phyloP scores from a whole-genome alignment of 2,113 vertebrate species.

The Eptatretus burgeri region DNA sequence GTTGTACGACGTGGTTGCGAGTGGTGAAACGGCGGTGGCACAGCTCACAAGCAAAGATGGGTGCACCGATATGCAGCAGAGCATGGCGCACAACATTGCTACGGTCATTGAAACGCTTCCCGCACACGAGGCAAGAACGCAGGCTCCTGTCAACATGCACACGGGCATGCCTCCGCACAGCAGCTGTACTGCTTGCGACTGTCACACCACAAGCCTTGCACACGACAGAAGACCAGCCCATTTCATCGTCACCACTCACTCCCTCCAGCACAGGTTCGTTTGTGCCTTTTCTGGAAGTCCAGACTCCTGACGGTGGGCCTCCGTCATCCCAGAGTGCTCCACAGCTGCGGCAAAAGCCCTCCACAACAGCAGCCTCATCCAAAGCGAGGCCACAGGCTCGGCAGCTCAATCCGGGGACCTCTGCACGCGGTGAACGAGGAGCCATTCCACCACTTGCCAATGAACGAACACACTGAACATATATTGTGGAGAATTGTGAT shows the following conservation, averaged over 20 bases:
- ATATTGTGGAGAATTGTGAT: too few species aligned
- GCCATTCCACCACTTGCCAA: too few species aligned
- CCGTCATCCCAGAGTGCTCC: neutral
- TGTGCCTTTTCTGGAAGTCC: neutral
- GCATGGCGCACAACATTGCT: slow-evolving; percentile 35
- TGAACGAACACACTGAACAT: too few species aligned
- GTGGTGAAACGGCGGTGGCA: neutral
- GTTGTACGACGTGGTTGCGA: neutral
- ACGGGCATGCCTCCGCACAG: slow-evolving; percentile 38
- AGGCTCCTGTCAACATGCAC: slow-evolving; percentile 46
- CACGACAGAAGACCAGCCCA: slow-evolving; percentile 10
- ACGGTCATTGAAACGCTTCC: slow-evolving; percentile 51
- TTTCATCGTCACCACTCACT: neutral
- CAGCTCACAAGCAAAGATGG: slow-evolving; percentile 8
- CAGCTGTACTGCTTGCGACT: slow-evolving; percentile 35
- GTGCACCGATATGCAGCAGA: slow-evolving; percentile 36
- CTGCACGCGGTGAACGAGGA: too few species aligned
- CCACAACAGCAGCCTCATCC: neutral
- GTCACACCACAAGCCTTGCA: slow-evolving; percentile 47
- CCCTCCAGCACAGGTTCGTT: neutral
- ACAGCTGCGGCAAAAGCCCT: neutral
- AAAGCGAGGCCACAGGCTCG: slow-evolving; percentile 4
- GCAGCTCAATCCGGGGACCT: neutral
- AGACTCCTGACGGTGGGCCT: neutral
- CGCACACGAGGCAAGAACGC: slow-evolving; percentile 73